These are phyloP conservation scores for Lithophane semibrunnea DNA, from an alignment of 2,888 invertebrate genomes.

Conservation along the genomic window DNA sequence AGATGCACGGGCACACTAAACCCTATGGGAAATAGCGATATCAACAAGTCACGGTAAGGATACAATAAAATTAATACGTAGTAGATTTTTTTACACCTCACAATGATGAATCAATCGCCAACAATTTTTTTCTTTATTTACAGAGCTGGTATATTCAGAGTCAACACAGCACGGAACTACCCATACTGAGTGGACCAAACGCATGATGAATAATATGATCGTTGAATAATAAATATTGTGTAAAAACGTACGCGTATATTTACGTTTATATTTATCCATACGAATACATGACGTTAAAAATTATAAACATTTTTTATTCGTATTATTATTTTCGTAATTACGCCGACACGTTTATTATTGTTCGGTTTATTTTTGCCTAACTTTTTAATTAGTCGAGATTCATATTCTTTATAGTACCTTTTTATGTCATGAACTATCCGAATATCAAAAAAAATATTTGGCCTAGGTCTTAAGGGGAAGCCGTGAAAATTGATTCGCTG, in stretches of 20 bases:
- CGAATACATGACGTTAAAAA: not conserved
- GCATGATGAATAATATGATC: not conserved
- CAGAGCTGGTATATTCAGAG: conserved; percentile 60
- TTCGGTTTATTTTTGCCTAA: no score
- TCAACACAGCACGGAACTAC: conserved; percentile 50
- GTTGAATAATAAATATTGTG: not conserved
- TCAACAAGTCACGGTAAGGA: conserved; percentile 49
- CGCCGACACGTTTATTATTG: no score
- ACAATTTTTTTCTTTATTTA: conserved; percentile 11
- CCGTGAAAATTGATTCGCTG: no score
- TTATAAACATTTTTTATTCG: not conserved
- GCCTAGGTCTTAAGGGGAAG: no score
- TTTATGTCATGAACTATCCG: no score
- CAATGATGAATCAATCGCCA: not conserved
- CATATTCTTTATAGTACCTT: no score
- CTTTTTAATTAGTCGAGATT: no score
- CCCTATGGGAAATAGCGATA: conserved; percentile 53
- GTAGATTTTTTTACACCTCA: not conserved
- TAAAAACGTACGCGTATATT: not conserved
- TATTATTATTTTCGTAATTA: not conserved
- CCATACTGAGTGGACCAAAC: conserved; percentile 33
- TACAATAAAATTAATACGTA: not conserved
- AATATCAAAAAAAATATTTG: no score
- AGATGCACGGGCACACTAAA: conserved; percentile 66
- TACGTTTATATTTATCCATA: not conserved